Base-by-base conservation (phyloP, 2,113 vertebrate species). In the Hippocampus mohnikei region DNA sequence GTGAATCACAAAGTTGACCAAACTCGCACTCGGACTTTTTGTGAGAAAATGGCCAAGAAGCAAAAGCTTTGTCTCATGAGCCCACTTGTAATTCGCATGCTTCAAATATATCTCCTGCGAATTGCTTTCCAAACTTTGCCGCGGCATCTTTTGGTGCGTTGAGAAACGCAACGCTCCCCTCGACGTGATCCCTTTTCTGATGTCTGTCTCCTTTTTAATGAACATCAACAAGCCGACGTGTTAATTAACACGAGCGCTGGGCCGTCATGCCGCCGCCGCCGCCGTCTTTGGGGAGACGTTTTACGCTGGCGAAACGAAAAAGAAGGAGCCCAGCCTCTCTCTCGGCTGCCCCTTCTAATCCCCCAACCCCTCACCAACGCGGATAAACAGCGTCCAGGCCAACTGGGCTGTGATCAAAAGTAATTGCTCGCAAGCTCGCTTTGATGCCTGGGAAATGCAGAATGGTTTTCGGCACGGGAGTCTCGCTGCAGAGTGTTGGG, bases 181-280 rank as follows among this genome's bases (percentile, higher is more conserved):
- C 74, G 16, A 50, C 78, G 75, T 83, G 76, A 88, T 88, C 78
- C 78, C 89, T 85, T 72, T 84, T 71, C 73, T 84, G 70, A 78
- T 81, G 80, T 81, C 81, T 78, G 84, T 84, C 82, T 86, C 78
- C 76, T 85, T 91, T 88, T 92, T 90, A 92, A 91, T 90, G 88
- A 91, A 87, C 89, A 88, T 89, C 83, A 80, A 79, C 82, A 72
- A 86, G 85, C 86, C 82, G 85, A 84, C 76, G 73, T 84, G 87
- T 89, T 93, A 91, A 92, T 93, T 93, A 91, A 90, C 88, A 85
- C 61, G 71, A 85, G 79, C 84, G 80, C 27, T 70, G 83, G 88
- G 87, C 85, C 84, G 56, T 83, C 71, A 25, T 70, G 71, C 69
- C 65, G 75, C 33, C 37, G 75, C 33, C 37, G 52, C 20, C 53